Evolutionary conservation across 2,113 vertebrate genomes (phyloP), one percentile per base, ranked within the genome.

Genomic region (Chauna torquata): DNA sequence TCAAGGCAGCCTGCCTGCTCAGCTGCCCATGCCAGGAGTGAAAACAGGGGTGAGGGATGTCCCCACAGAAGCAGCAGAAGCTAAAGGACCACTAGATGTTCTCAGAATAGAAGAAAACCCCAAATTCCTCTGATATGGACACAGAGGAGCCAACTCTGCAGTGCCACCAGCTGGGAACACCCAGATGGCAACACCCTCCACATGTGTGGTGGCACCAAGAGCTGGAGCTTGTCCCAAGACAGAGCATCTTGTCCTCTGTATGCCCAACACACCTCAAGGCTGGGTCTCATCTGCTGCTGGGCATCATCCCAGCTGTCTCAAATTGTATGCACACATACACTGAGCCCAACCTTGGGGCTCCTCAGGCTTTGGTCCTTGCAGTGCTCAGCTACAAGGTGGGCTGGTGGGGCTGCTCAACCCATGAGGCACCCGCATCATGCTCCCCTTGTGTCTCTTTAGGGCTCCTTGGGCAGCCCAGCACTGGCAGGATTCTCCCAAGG

Each of bases 401-500:
- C 34, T 69, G 32, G 13, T 74, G 40, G 62, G 25, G 30, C 34
- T 68, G 9, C 55, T 75, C 12, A 34, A 16, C 16, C 12, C 38
- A 38, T 1, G 8, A 77, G 15, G 16, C 16, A 19, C 3, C 1
- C 17, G 52, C 1, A 0, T 16, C 61, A 11, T 11, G 6, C 34
- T 57, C 20, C 66, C 64, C 57, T 88, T 1, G 0, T 16, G 24
- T n/a, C 40, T 49, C 24, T 20, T 52, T 24, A 40, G 61, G 71
- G 34, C 49, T 82, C 49, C 42, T 79, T 1, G 1, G 45, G 24
- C 45, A 10, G 0, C 23, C 44, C 18, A 64, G 52, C 52, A 57
- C 36, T 64, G 19, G 22, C 50, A 24, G 24, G 9, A 18, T 55
- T 78, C 58, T 89, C 58, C 61, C 64, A 47, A 82, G n/a, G 57